Evolutionary conservation across 2,888 invertebrate species (phyloP).

Genomic region (Arrhopalites spinosus): DNA sequence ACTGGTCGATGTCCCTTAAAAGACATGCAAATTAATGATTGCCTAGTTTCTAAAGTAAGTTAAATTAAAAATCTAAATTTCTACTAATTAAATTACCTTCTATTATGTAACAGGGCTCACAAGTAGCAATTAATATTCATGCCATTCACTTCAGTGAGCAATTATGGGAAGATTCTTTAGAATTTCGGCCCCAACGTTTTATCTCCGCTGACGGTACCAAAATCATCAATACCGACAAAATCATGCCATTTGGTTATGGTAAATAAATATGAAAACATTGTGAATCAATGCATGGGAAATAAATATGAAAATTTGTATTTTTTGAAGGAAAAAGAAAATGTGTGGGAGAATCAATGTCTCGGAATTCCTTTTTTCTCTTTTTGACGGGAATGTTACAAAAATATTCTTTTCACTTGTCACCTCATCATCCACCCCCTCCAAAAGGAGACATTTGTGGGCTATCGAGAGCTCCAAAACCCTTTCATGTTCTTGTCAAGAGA

Average conservation of each 20-base stretch:
- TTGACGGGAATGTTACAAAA: conserved; percentile 74
- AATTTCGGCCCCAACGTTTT: conserved; percentile 27
- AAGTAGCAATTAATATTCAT: conserved; percentile 31
- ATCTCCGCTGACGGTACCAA: neutral
- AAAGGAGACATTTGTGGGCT: conserved; percentile 75
- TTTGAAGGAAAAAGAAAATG: conserved; percentile 71
- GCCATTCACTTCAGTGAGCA: conserved; percentile 26
- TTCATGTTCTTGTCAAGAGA: conserved; percentile 62
- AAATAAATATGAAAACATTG: neutral
- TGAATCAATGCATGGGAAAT: no score
- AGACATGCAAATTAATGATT: conserved; percentile 16
- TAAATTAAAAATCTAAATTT: neutral
- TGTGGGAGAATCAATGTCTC: conserved; percentile 78
- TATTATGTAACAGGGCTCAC: conserved; percentile 9
- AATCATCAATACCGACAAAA: conserved; percentile 27
- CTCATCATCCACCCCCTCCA: conserved; percentile 69
- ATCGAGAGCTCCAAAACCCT: conserved; percentile 76
- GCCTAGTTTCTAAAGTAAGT: conserved; percentile 20
- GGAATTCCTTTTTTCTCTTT: conserved; percentile 78
- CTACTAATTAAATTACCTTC: neutral
- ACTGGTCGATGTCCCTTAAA: conserved; percentile 7
- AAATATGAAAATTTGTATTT: neutral
- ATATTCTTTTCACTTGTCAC: conserved; percentile 70
- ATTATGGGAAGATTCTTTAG: conserved; percentile 20
- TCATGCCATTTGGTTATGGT: conserved; percentile 37